These are phyloP conservation scores for Micropoecilia bifurca DNA, from an alignment of 2,797 vertebrate genomes.

Conservation along the genomic window DNA sequence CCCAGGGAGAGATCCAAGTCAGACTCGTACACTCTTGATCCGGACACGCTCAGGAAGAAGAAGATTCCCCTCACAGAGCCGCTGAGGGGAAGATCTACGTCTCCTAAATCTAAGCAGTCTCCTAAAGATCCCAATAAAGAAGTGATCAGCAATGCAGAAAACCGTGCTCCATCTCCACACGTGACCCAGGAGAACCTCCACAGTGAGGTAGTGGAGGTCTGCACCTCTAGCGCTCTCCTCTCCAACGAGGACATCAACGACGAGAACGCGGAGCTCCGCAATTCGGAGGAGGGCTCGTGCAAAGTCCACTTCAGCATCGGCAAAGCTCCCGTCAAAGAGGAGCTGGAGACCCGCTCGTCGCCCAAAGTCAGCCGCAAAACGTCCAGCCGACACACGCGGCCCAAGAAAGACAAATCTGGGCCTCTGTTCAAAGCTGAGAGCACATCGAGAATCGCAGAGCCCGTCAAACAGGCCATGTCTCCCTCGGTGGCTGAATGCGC, in stretches of 20 bases:
- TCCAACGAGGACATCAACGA: constrained; percentile 91
- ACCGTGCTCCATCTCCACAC: constrained; percentile 93
- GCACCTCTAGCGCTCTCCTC: constrained; percentile 91
- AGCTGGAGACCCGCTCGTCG: constrained; percentile 92
- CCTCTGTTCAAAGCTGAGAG: constrained; percentile 94
- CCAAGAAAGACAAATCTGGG: constrained; percentile 96
- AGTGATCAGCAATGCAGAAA: constrained; percentile 84
- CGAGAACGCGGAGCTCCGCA: constrained; percentile 85
- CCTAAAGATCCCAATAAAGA: constrained; percentile 87
- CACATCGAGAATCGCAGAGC: constrained; percentile 84
- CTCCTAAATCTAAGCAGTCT: constrained; percentile 92
- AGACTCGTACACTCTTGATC: constrained; percentile 97
- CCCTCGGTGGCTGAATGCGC: constrained; percentile 97
- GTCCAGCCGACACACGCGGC: constrained; percentile 89
- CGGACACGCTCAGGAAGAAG: constrained; percentile 96
- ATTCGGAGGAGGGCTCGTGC: constrained; percentile 87
- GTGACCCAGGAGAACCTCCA: constrained; percentile 98
- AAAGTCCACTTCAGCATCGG: constrained; percentile 99
- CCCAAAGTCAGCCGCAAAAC: constrained; percentile 98
- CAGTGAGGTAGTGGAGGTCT: constrained; percentile 97
- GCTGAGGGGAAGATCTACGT: constrained; percentile 93
- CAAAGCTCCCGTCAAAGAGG: constrained; percentile 96
- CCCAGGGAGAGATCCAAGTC: constrained; percentile 98
- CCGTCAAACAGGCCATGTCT: constrained; percentile 98
- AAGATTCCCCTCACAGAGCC: constrained; percentile 94